Evolutionary conservation across 2,888 invertebrate genomes (phyloP).

Genomic region (Tiphia femorata): DNA sequence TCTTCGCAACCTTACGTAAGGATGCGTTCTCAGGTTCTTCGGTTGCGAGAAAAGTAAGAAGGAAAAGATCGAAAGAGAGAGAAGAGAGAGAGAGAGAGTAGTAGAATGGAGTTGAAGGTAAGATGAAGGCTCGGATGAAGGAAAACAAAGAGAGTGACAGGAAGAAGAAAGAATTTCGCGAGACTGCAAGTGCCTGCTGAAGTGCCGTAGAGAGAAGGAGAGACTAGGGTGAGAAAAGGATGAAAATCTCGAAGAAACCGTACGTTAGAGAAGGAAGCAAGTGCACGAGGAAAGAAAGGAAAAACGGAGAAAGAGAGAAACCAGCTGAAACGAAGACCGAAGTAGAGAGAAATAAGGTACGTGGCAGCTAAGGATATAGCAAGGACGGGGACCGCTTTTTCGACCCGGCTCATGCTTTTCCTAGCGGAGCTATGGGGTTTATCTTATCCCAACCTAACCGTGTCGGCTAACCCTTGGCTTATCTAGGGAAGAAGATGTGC

Average conservation of each 20-base stretch:
- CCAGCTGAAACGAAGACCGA: background rate
- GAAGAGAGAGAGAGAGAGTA: too few species aligned
- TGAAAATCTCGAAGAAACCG: background rate
- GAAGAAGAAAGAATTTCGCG: too few species aligned
- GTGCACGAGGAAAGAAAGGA: too few species aligned
- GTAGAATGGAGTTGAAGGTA: too few species aligned
- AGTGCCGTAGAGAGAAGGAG: background rate
- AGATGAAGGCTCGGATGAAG: too few species aligned
- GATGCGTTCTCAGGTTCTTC: too few species aligned
- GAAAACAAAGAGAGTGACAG: too few species aligned
- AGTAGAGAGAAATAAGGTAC: constrained; percentile 2
- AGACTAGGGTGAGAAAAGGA: background rate
- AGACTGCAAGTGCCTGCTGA: too few species aligned
- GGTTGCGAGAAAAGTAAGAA: too few species aligned
- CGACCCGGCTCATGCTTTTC: constrained; percentile 23
- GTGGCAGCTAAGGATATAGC: constrained; percentile 29
- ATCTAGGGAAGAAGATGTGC: constrained; percentile 27
- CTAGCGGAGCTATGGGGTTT: constrained; percentile 35
- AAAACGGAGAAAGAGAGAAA: too few species aligned
- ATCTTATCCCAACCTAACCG: constrained; percentile 37
- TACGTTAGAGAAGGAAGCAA: background rate
- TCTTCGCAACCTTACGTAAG: too few species aligned
- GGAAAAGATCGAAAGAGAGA: too few species aligned
- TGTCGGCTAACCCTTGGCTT: constrained; percentile 36
- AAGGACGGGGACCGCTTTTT: constrained; percentile 35